Percentiles rank a stretch among this genome's conserved stretches.
These are phyloP conservation scores for Botia kubotai DNA, from an alignment of 2,797 vertebrate genomes.

Conservation along the genomic window DNA sequence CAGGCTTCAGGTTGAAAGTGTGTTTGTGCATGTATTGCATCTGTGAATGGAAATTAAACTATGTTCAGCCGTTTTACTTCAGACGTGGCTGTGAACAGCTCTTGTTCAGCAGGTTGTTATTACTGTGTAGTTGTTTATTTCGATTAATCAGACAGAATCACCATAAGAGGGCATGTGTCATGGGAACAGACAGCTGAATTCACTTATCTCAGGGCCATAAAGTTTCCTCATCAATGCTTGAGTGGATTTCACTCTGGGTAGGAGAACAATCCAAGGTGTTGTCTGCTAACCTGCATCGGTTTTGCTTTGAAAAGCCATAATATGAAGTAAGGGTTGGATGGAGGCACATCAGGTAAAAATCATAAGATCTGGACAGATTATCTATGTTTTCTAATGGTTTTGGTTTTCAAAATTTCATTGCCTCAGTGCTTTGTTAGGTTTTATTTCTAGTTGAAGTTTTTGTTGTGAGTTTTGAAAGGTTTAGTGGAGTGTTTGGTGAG, in stretches of 20 bases:
- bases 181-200: constrained; percentile 42
- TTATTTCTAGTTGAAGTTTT: too few relatives aligned
- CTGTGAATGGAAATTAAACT: constrained; percentile 32
- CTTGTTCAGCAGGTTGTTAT: constrained; percentile 20
- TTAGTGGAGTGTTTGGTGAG: not conserved
- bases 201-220: constrained; percentile 6
- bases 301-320: not conserved
- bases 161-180: not conserved
- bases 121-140: constrained; percentile 28
- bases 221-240: constrained; percentile 20
- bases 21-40: constrained; percentile 6
- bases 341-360: too few relatives aligned
- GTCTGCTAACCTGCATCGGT: not conserved
- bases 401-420: too few relatives aligned
- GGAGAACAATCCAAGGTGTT: not conserved
- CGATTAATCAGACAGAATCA: constrained; percentile 31
- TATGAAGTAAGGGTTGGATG: not conserved
- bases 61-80: constrained; percentile 24
- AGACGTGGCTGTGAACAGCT: constrained; percentile 4
- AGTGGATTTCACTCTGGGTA: not conserved
- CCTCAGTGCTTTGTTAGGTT: too few relatives aligned
- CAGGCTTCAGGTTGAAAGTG: constrained; percentile 12
- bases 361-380: too few relatives aligned
- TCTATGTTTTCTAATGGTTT: too few relatives aligned
- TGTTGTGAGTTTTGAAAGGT: not conserved